These are phyloP conservation scores for Drosophila diplacantha DNA, from an alignment of 2,888 invertebrate genomes.

Conservation along the genomic window DNA sequence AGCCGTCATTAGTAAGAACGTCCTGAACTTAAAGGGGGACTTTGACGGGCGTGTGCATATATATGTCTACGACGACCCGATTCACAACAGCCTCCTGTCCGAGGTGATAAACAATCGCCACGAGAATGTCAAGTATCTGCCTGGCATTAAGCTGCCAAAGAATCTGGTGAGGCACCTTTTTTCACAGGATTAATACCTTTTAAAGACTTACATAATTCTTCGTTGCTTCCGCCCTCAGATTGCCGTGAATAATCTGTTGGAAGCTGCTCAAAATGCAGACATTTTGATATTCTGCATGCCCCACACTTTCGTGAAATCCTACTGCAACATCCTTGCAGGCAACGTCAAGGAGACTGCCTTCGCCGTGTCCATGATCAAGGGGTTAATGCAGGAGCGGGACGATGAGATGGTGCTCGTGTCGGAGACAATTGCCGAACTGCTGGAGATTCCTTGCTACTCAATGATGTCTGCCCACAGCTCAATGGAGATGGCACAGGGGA, in stretches of 20 bases:
- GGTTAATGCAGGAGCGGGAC: slow-evolving; percentile 89
- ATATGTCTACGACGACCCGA: slow-evolving; percentile 63
- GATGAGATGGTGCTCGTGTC: slow-evolving; percentile 96
- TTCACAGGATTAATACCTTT: neutral
- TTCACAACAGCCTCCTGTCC: slow-evolving; percentile 43
- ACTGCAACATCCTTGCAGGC: slow-evolving; percentile 89
- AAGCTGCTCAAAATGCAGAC: slow-evolving; percentile 93
- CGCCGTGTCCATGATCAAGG: slow-evolving; percentile 96
- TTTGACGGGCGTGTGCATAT: slow-evolving; percentile 60
- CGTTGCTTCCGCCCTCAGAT: slow-evolving; percentile 80
- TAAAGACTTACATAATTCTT: neutral
- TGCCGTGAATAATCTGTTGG: slow-evolving; percentile 92
- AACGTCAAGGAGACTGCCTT: slow-evolving; percentile 92
- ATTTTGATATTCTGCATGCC: slow-evolving; percentile 96
- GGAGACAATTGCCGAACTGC: slow-evolving; percentile 88
- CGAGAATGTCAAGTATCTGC: slow-evolving; percentile 67
- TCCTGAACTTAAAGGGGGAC: neutral
- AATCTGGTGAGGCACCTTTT: slow-evolving; percentile 55
- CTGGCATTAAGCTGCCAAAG: slow-evolving; percentile 54
- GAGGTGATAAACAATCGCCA: slow-evolving; percentile 60
- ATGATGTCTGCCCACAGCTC: slow-evolving; percentile 99
- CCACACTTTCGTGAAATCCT: slow-evolving; percentile 93
- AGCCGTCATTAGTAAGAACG: slow-evolving; percentile 59
- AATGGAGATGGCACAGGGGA: slow-evolving; percentile 95
- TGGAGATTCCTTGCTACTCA: slow-evolving; percentile 93